These are phyloP conservation scores for Pocillopora grandis DNA, from an alignment of 92 coral and sea anemone species.

Conservation along the genomic window DNA sequence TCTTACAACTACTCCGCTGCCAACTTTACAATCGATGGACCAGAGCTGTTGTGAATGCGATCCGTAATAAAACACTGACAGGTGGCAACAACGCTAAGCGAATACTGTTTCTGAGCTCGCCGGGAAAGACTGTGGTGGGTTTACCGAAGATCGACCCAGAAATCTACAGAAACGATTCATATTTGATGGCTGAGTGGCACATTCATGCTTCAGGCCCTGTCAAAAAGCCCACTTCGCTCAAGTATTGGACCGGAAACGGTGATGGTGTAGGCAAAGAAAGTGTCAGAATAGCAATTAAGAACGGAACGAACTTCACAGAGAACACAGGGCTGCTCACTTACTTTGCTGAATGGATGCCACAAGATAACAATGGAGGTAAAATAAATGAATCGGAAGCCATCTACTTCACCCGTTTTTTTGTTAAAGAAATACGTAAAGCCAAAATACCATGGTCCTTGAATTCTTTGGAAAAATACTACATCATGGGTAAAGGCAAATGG, in stretches of 20 bases:
- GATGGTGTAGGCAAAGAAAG: constrained; percentile 30
- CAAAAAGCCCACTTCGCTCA: constrained; percentile 43
- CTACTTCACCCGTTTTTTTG: constrained; percentile 57
- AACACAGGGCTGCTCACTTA: constrained; percentile 42
- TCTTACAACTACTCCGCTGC: constrained; percentile 12
- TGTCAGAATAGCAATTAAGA: constrained; percentile 12
- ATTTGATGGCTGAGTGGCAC: constrained; percentile 74
- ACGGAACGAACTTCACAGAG: constrained; percentile 29
- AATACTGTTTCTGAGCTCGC: constrained; percentile 66
- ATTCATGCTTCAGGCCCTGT: constrained; percentile 73
- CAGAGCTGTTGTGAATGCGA: constrained; percentile 47
- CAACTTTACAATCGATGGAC: constrained; percentile 68
- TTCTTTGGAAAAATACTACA: constrained; percentile 59
- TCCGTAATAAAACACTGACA: constrained; percentile 21
- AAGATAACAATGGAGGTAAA: constrained; percentile 40
- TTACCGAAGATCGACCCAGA: constrained; percentile 42
- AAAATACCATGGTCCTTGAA: constrained; percentile 68
- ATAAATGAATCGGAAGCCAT: constrained; percentile 55
- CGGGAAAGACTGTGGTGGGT: constrained; percentile 53
- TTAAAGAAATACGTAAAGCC: constrained; percentile 33
- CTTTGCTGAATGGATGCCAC: constrained; percentile 78
- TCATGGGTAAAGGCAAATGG: constrained; percentile 48
- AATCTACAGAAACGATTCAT: constrained; percentile 51
- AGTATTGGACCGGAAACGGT: constrained; percentile 63
- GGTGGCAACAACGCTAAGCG: constrained; percentile 58